These are phyloP conservation scores for Eremobia ochroleuca DNA, from an alignment of 2,888 invertebrate species.

Conservation along the genomic window DNA sequence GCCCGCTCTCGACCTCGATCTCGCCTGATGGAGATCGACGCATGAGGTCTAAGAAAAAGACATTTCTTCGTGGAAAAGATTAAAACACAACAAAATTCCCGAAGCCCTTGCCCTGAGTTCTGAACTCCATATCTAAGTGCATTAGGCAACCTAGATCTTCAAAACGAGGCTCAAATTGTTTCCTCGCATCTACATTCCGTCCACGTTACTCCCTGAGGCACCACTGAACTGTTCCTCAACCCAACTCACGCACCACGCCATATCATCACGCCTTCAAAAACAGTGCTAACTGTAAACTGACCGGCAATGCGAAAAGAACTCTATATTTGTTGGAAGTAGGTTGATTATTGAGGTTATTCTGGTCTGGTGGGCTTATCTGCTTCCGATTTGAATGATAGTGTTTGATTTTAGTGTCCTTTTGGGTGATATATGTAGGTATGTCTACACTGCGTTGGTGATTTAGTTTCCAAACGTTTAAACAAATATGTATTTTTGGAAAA, in stretches of 20 bases:
- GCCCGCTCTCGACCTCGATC: background rate
- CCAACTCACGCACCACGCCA: constrained; percentile 79
- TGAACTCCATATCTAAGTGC: background rate
- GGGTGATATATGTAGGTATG: background rate
- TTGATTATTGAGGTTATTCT: constrained; percentile 78
- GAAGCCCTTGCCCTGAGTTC: background rate
- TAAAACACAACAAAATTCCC: background rate
- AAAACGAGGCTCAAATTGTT: constrained; percentile 30
- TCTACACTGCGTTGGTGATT: background rate
- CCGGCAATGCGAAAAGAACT: constrained; percentile 78
- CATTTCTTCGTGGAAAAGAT: background rate
- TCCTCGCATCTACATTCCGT: constrained; percentile 60
- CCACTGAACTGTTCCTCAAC: constrained; percentile 71
- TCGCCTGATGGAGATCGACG: background rate
- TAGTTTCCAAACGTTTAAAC: background rate
- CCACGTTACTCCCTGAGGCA: constrained; percentile 68
- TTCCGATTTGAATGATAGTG: constrained; percentile 44
- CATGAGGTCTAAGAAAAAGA: background rate
- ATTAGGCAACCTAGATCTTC: constrained; percentile 27
- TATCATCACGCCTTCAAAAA: constrained; percentile 77
- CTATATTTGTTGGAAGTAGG: constrained; percentile 77
- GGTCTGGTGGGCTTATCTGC: constrained; percentile 32
- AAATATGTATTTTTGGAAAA: background rate
- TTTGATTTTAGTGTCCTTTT: constrained; percentile 24
- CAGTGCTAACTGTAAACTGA: constrained; percentile 79